Percentiles rank a stretch among this genome's conserved stretches.
Conservation (phyloP, 1,140 invertebrate genomes). For the Hormaphis cornu region DNA sequence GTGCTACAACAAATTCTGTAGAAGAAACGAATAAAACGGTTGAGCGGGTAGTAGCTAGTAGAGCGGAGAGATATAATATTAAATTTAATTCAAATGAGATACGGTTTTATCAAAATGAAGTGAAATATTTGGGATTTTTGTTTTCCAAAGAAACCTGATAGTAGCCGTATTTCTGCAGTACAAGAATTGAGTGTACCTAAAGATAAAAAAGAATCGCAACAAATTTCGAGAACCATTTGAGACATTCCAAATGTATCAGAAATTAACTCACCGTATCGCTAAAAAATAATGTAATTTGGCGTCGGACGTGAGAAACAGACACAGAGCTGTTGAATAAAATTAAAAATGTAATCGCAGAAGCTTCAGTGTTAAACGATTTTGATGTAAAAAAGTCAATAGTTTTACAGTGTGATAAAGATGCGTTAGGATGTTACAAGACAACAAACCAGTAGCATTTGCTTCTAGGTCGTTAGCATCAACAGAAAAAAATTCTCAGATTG, state of each 20-base stretch:
- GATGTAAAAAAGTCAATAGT: not conserved
- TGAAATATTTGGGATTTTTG: conserved; percentile 43
- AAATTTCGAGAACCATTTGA: not conserved
- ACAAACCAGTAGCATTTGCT: not conserved
- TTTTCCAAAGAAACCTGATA: conserved; percentile 38
- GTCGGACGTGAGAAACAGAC: conserved; percentile 37
- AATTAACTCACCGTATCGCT: not conserved
- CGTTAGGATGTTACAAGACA: not conserved
- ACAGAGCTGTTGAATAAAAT: conserved; percentile 36
- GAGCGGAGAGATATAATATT: conserved; percentile 37
- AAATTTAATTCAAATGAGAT: conserved; percentile 39
- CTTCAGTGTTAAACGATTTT: conserved; percentile 36
- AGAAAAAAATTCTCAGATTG: not conserved
- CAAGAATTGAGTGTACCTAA: not conserved
- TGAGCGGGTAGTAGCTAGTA: conserved; percentile 39
- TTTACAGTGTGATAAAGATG: not conserved
- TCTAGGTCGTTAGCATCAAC: not conserved
- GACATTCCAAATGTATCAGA: conserved; percentile 7
- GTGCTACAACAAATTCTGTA: conserved; percentile 36
- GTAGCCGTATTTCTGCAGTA: not conserved
- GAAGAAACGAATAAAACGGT: conserved; percentile 37
- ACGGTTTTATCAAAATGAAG: conserved; percentile 38
- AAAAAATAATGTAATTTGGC: conserved; percentile 35
- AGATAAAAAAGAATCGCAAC: conserved; percentile 8
- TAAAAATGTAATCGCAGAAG: conserved; percentile 37